Evolutionary conservation across 2,113 vertebrate genomes (phyloP).

Genomic region (Mirza zaza): DNA sequence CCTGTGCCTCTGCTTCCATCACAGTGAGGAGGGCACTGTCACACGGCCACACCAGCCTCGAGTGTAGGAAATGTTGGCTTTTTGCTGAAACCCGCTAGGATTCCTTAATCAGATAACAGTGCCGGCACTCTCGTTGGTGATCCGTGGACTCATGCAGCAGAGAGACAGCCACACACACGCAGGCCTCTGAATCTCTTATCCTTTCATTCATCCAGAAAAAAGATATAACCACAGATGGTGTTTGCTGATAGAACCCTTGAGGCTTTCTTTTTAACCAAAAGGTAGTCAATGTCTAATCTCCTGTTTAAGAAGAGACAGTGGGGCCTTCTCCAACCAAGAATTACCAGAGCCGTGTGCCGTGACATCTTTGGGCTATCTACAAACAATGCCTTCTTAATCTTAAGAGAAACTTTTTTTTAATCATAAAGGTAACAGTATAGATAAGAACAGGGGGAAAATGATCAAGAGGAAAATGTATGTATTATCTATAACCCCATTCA

Average conservation of each 20-base stretch:
- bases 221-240: not conserved
- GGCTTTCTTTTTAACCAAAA: not conserved
- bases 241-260: not conserved
- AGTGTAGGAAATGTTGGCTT: not conserved
- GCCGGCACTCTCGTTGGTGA: not conserved
- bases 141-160: not conserved
- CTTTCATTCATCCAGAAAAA: not conserved
- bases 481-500: not conserved
- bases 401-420: not conserved
- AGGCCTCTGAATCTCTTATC: not conserved
- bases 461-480: not conserved
- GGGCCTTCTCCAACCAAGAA: not conserved
- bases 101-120: not conserved
- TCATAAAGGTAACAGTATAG: not conserved
- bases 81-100: not conserved
- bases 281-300: conserved; percentile 1
- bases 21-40: not conserved
- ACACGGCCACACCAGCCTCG: not conserved
- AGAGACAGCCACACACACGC: not conserved
- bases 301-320: not conserved
- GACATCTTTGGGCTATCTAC: not conserved
- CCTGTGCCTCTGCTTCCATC: not conserved
- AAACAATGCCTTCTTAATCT: not conserved
- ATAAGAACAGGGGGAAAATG: not conserved
- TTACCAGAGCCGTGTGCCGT: not conserved